These are phyloP conservation scores for Cydia splendana DNA, from an alignment of 1,140 invertebrate genomes.

Conservation along the genomic window DNA sequence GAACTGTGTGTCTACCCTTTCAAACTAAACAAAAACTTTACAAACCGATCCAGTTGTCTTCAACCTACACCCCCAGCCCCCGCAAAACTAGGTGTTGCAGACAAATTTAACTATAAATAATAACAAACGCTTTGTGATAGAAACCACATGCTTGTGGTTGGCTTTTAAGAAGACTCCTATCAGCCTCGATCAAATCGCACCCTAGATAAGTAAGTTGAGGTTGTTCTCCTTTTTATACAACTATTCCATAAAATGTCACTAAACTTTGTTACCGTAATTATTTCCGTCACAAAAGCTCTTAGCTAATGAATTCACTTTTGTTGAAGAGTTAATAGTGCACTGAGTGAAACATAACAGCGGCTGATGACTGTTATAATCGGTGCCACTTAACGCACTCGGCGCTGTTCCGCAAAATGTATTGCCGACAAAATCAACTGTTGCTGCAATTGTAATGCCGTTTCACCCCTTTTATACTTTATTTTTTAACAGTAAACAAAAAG, in stretches of 20 bases:
- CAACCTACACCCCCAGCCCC: too few species aligned
- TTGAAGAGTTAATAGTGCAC: constrained; percentile 16
- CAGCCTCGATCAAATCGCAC: too few species aligned
- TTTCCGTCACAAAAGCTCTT: background rate
- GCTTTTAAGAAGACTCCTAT: too few species aligned
- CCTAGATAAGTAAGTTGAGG: too few species aligned
- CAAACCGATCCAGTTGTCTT: too few species aligned
- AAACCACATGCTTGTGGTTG: too few species aligned
- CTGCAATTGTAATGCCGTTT: background rate
- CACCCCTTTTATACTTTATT: background rate
- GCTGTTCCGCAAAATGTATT: background rate
- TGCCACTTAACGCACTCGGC: constrained; percentile 13
- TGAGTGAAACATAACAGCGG: constrained; percentile 15
- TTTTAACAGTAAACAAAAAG: background rate
- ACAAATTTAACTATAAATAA: too few species aligned
- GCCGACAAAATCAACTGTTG: constrained; percentile 14
- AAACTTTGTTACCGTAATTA: background rate
- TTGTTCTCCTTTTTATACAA: background rate
- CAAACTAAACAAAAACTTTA: too few species aligned
- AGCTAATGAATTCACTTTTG: constrained; percentile 21
- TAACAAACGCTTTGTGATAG: too few species aligned
- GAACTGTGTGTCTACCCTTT: too few species aligned
- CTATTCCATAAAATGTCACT: background rate
- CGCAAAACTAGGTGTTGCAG: too few species aligned
- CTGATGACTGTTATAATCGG: constrained; percentile 14